Percentiles rank a stretch among this genome's conserved stretches.
phyloP scores from a whole-genome alignment of 92 coral and sea anemone genomes.

The Actinernus sp. region DNA sequence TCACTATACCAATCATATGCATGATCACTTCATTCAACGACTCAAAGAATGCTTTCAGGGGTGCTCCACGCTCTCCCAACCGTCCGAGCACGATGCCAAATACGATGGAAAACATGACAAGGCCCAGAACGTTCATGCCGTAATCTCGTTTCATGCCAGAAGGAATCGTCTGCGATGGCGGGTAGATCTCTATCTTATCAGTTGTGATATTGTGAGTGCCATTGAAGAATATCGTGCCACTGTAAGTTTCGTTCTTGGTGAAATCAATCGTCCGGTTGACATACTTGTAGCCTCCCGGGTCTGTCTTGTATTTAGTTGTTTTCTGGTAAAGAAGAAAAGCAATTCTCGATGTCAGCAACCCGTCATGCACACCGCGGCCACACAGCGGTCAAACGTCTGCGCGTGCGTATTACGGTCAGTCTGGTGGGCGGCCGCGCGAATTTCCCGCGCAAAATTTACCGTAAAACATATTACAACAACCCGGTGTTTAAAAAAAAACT shows the following conservation, averaged over 20 bases:
- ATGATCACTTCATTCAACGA: constrained; percentile 85
- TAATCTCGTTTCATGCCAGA: constrained; percentile 48
- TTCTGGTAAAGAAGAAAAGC: constrained; percentile 41
- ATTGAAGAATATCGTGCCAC: constrained; percentile 39
- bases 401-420: no score
- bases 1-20: constrained; percentile 85
- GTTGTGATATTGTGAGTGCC: constrained; percentile 63
- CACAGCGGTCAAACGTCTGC: no score
- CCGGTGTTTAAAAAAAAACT: no score
- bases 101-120: constrained; percentile 84
- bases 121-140: constrained; percentile 85
- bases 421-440: no score
- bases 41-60: constrained; percentile 79
- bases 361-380: no score
- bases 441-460: no score
- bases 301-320: constrained; percentile 73
- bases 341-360: no score
- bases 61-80: constrained; percentile 83
- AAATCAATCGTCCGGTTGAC: constrained; percentile 56
- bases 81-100: constrained; percentile 91
- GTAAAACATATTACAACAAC: no score
- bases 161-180: constrained; percentile 64
- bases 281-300: constrained; percentile 51
- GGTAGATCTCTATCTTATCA: constrained; percentile 38
- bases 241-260: constrained; percentile 27